Conservation (phyloP, 2,113 vertebrate genomes). For the Pogonocichla stellata region DNA sequence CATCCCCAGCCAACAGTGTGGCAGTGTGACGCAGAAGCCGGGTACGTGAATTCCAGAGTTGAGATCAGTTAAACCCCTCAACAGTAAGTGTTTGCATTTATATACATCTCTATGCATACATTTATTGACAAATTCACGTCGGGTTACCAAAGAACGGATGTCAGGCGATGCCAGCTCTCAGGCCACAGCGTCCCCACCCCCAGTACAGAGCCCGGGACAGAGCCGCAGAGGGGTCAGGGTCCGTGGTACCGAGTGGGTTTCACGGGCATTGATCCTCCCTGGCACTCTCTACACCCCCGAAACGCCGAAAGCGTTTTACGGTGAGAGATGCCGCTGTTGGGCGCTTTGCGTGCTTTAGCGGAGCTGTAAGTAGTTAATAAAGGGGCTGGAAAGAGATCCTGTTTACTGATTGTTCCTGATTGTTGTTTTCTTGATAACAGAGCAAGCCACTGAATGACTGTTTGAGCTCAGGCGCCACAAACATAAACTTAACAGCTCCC, state of each 20-base stretch:
- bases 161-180: neutral
- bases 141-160: neutral
- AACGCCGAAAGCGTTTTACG: neutral
- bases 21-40: neutral
- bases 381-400: conserved; percentile 67
- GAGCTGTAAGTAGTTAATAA: conserved; percentile 61
- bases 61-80: neutral
- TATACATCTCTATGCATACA: neutral
- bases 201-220: rapidly evolving
- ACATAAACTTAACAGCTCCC: conserved; percentile 78
- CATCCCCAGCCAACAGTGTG: neutral
- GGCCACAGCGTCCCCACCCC: neutral
- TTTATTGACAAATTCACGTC: neutral
- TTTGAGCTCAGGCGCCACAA: conserved; percentile 83
- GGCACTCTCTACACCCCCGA: neutral
- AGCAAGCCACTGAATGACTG: conserved; percentile 77
- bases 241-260: neutral
- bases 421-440: conserved; percentile 83
- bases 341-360: neutral
- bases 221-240: rapidly evolving
- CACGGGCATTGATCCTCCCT: neutral
- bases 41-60: neutral
- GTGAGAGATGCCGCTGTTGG: neutral
- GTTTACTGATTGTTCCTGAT: conserved; percentile 76
- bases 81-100: conserved; percentile 43